These are phyloP conservation scores for Callinectes sapidus DNA, from an alignment of 2,888 invertebrate species.

Conservation along the genomic window DNA sequence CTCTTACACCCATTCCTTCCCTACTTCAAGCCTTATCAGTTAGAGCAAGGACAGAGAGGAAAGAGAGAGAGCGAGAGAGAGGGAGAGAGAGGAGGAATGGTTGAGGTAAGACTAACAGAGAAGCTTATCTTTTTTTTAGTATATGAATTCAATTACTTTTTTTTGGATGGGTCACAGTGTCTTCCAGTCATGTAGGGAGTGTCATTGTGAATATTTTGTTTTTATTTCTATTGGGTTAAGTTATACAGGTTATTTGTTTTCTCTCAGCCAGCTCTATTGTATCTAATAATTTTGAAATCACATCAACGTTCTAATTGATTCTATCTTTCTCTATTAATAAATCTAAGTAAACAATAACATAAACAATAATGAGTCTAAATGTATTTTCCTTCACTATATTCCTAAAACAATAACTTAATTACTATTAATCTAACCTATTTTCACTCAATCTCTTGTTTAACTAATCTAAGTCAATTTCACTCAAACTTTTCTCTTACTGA, in stretches of 20 bases:
- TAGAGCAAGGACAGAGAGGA: not conserved
- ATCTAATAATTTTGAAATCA: not conserved
- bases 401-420: too few species aligned
- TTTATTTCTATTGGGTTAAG: not conserved
- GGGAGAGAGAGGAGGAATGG: not conserved
- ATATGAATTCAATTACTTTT: not conserved
- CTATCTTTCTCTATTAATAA: too few species aligned
- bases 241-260: not conserved
- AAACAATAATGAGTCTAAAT: not conserved
- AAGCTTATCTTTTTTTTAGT: not conserved
- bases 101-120: not conserved
- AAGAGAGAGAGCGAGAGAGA: not conserved
- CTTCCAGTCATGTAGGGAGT: not conserved
- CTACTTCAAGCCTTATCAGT: not conserved
- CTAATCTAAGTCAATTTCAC: not conserved
- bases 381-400: not conserved
- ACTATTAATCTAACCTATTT: not conserved
- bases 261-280: not conserved
- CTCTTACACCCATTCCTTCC: slow-evolving; percentile 60
- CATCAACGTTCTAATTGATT: not conserved
- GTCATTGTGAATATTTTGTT: not conserved
- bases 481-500: not conserved
- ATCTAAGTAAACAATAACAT: too few species aligned
- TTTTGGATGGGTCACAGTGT: not conserved
- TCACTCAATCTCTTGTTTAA: not conserved